phyloP scores from a whole-genome alignment of 2,888 invertebrate species.

The Autographa gamma region DNA sequence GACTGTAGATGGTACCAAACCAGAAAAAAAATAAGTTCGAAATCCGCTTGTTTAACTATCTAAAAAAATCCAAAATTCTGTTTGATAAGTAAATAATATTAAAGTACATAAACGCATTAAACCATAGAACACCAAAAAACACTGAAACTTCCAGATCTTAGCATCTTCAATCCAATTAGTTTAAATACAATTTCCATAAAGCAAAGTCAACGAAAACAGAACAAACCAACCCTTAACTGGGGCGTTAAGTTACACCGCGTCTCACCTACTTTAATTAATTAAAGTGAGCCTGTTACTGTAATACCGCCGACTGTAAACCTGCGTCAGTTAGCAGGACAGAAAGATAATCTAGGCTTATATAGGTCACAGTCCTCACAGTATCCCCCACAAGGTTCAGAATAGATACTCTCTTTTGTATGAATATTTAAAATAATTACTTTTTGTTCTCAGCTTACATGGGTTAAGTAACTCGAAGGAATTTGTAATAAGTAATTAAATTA shows the following conservation, averaged over 20 bases:
- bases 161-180: not conserved
- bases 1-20: too few relatives aligned
- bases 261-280: conserved; percentile 69
- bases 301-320: conserved; percentile 47
- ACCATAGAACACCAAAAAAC: not conserved
- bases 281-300: conserved; percentile 58
- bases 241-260: conserved; percentile 55
- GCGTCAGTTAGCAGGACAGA: conserved; percentile 18
- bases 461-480: conserved; percentile 37
- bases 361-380: conserved; percentile 13
- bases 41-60: too few relatives aligned
- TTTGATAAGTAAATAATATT: too few relatives aligned
- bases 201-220: conserved; percentile 21
- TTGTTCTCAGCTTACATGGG: conserved; percentile 50
- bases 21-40: too few relatives aligned
- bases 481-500: conserved; percentile 42
- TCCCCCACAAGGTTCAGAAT: conserved; percentile 31
- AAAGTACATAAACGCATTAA: not conserved
- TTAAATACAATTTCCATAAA: conserved; percentile 9
- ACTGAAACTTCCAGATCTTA: not conserved
- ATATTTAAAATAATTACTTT: conserved; percentile 45
- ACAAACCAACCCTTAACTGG: conserved; percentile 47
- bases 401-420: conserved; percentile 35
- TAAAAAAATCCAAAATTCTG: too few relatives aligned
- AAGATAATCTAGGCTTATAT: conserved; percentile 27